Conservation (phyloP, 2,113 vertebrate species). For the Meriones unguiculatus region DNA sequence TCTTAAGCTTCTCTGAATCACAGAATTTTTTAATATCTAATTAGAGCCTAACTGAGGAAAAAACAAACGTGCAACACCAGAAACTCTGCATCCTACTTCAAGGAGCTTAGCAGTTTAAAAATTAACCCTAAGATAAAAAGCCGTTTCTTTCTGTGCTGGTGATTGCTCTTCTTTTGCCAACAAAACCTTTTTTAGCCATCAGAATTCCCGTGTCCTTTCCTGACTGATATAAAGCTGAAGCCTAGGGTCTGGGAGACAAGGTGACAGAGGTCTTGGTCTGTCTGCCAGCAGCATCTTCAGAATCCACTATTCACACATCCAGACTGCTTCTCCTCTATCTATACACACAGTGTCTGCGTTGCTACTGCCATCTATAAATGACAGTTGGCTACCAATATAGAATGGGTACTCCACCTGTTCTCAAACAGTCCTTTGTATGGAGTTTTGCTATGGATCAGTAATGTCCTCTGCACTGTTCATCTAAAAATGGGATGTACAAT, state of each 20-base stretch:
- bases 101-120: conserved; percentile 38
- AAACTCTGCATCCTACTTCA: conserved; percentile 51
- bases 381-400: conserved; percentile 2
- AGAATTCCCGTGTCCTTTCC: neutral
- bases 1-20: conserved; percentile 21
- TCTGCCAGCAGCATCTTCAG: neutral
- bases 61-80: neutral
- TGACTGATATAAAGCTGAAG: neutral
- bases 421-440: neutral
- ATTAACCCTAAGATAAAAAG: conserved; percentile 24
- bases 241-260: neutral
- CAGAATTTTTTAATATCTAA: conserved; percentile 30
- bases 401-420: neutral
- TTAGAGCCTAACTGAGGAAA: neutral
- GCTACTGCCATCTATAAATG: neutral
- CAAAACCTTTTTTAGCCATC: neutral
- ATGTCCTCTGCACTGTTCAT: neutral
- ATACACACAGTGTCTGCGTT: neutral
- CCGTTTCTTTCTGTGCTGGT: neutral
- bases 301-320: neutral
- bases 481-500: neutral
- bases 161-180: neutral
- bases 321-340: neutral
- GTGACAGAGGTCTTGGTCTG: neutral
- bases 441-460: conserved; percentile 34